Conservation (phyloP, 1,140 invertebrate genomes). For the Drosophila tani region DNA sequence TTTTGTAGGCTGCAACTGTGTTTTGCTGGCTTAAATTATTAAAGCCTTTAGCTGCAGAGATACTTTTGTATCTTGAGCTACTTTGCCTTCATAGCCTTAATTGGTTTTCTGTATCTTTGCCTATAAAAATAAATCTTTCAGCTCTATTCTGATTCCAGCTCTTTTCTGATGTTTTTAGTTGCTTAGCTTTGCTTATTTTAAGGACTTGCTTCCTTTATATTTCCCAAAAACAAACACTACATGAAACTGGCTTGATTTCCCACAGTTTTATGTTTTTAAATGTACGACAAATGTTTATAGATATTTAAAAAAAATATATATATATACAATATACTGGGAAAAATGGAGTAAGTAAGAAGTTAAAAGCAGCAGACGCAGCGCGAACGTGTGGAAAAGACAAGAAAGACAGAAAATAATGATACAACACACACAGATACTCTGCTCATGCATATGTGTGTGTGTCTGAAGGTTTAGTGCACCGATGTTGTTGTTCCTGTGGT, state of each 20-base stretch:
- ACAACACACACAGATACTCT: conserved; percentile 32
- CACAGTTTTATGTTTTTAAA: neutral
- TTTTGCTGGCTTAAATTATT: neutral
- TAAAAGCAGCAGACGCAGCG: conserved; percentile 30
- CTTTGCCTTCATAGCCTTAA: too few relatives aligned
- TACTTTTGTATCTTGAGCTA: neutral
- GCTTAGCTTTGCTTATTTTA: neutral
- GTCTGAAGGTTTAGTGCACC: conserved; percentile 68
- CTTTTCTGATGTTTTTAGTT: neutral
- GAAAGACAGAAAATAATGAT: conserved; percentile 34
- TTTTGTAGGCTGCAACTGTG: neutral
- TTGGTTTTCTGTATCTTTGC: too few relatives aligned
- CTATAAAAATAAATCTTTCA: too few relatives aligned
- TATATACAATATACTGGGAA: conserved; percentile 5
- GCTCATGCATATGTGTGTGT: conserved; percentile 25
- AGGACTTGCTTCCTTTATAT: neutral
- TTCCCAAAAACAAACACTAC: neutral
- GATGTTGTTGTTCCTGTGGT: conserved; percentile 42
- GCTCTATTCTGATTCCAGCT: neutral
- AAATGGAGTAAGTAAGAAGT: conserved; percentile 25
- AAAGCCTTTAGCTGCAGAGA: neutral
- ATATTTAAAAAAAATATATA: conserved; percentile 8
- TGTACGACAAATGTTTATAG: conserved; percentile 23
- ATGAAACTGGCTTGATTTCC: neutral
- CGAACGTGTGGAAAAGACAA: conserved; percentile 39